Conservation (phyloP, 2,888 invertebrate genomes). For the Cecidostiba fungosa region DNA sequence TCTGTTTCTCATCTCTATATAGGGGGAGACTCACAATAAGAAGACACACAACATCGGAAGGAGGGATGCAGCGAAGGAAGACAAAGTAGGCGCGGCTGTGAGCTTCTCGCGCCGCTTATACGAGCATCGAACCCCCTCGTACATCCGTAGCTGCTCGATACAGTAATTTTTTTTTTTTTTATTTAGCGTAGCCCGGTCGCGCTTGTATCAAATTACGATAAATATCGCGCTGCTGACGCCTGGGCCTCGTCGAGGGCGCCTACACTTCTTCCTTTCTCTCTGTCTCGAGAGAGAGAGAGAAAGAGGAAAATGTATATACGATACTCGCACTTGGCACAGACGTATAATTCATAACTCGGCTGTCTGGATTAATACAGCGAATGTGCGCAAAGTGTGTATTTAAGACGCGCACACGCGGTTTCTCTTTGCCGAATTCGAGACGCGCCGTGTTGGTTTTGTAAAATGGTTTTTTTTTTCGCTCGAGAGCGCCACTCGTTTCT, state of each 20-base stretch:
- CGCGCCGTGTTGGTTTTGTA: not conserved
- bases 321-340: not conserved
- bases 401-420: conserved; percentile 2
- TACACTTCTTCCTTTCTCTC: conserved; percentile 14
- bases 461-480: conserved; percentile 8
- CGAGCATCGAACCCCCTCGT: not conserved
- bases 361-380: conserved; percentile 57
- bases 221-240: conserved; percentile 50
- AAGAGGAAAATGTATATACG: conserved; percentile 4
- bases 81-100: conserved; percentile 13
- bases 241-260: conserved; percentile 33
- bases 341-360: conserved; percentile 26
- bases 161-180: conserved; percentile 42
- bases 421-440: conserved; percentile 52
- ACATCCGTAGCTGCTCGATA: not conserved
- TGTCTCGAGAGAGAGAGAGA: not conserved
- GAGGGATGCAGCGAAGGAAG: conserved; percentile 19
- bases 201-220: conserved; percentile 62
- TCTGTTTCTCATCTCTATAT: not conserved
- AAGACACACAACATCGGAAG: not conserved
- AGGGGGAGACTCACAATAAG: not conserved
- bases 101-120: not conserved
- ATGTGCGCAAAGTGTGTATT: not conserved
- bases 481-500: conserved; percentile 30
- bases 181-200: not conserved